Evolutionary conservation across 2,888 invertebrate species (phyloP), one percentile per base, ranked within the genome.

Genomic region (Limnephilus rhombicus): DNA sequence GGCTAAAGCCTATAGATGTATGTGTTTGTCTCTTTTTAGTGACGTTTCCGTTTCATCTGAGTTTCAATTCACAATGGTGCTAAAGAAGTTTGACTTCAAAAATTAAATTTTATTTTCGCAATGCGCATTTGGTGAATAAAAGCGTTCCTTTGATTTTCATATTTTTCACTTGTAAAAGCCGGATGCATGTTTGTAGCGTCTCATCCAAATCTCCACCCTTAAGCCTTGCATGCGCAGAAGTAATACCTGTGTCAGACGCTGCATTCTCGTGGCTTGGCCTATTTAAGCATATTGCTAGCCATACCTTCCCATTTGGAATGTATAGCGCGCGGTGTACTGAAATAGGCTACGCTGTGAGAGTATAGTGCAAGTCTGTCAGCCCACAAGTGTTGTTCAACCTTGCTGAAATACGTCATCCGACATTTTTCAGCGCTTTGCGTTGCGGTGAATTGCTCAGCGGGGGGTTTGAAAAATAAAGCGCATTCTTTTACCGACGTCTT

Each of bases 381-480:
- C 41, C 41, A 41, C 41, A 41, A 82, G 29, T 31, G 34, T 82
- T 34, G 82, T 34, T 31, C 82, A 31, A 31, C 82, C 82, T 68
- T 53, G 81, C 29, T 81, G 31, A 82, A 34, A 82, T 68, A 68
- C 68, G 82, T 31, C 82, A 82, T 31, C 34, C 13, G 29, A 34
- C 34, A 82, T 82, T 18, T 31, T 24, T 31, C 31, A 31, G 82
- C 68, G 68, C 45, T 12, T 45, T 45, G 45, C 68, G 68, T 24
- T 18, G 68, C 68, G 18, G 68, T 2, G 85, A 85, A 85, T 85
- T 85, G 85, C 85, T 68, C 68, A 18, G 68, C 1, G 68, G 18
- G 29, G 45, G 37, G 41, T 86, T 86, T 49, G 18, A 15, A 29
- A 45, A 45, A 86, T 86, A 86, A 86, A 86, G n/a, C 41, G 85